Base-by-base conservation (phyloP, 2,888 invertebrate species). In the Tortricodes alternella region DNA sequence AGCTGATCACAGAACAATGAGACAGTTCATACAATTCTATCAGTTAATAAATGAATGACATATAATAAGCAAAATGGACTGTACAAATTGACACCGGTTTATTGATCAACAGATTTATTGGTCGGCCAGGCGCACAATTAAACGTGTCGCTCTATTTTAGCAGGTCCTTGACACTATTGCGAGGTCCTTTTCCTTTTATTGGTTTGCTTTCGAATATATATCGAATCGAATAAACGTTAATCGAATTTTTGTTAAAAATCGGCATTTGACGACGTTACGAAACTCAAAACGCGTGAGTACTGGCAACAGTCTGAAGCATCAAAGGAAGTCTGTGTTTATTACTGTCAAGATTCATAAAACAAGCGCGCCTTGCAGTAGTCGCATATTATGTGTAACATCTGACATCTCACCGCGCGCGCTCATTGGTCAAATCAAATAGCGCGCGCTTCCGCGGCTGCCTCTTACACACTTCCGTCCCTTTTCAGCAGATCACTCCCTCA, bases 21-120 rank as follows among this genome's bases (percentile, higher is more conserved):
- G 13, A 18, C 16, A 27, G 29, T 27, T 32, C n/a, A 50, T 29
- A 39, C 49, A 38, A 46, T 53, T 46, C 32, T 46, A 46, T 46
- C 46, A 53, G 18, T 46, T 32, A 39, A 53, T 46, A 37, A 46
- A 38, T 29, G 6, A 23, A 23, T 9, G 38, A 34, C 53, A 32
- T 53, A 32, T 34, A 53, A 46, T 32, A 11, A 46, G 13, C 35
- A 11, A 23, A 39, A 24, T 39, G 15, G 32, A 39, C 29, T 5
- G 32, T 2, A 39, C 19, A 7, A 46, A 46, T 46, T 46, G 53
- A 32, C 29, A 32, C 34, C 5, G 5, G 9, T 34, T 51, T 51
- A 35, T 43, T 24, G 11, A 18, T 13, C 43, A 35, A 41, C 41
- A 3, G 23, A 21, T 39, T 41, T 24, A 41, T 15, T 41, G 15